phyloP scores from a whole-genome alignment of 2,888 invertebrate species.

The Sialis lutaria region DNA sequence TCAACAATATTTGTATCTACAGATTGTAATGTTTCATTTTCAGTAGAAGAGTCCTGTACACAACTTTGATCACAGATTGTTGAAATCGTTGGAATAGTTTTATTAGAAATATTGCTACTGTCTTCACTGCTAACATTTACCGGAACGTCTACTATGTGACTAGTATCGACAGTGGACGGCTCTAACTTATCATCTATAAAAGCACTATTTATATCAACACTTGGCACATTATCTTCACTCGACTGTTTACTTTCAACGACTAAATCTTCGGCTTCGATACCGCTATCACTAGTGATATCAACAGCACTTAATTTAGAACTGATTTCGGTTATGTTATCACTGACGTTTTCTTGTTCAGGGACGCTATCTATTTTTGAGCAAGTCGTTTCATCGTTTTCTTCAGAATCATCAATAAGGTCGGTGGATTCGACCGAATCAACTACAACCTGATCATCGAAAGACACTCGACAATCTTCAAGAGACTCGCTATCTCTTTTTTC shows the following conservation, averaged over 20 bases:
- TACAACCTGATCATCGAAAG: not conserved
- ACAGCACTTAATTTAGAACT: not conserved
- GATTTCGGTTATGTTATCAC: not conserved
- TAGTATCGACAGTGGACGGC: constrained; percentile 27
- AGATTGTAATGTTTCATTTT: not conserved
- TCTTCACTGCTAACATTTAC: constrained; percentile 13
- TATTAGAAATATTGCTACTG: constrained; percentile 25
- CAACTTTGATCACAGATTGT: constrained; percentile 52
- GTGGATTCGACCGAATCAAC: not conserved
- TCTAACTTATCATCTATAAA: constrained; percentile 27
- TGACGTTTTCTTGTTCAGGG: not conserved
- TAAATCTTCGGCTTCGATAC: constrained; percentile 14
- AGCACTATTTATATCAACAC: constrained; percentile 25
- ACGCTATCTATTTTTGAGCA: not conserved
- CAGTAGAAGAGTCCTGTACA: not conserved
- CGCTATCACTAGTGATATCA: constrained; percentile 13
- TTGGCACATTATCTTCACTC: constrained; percentile 16
- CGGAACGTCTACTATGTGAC: constrained; percentile 14
- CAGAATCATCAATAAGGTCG: constrained; percentile 1
- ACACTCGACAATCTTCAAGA: constrained; percentile 6
- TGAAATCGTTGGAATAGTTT: constrained; percentile 50
- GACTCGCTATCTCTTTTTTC: constrained; percentile 19
- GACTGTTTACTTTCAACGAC: constrained; percentile 13
- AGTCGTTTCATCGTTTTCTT: constrained; percentile 7
- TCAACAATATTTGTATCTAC: not conserved